Conservation (phyloP, 1,140 invertebrate genomes). For the Aphaenogaster ashmeadi region DNA sequence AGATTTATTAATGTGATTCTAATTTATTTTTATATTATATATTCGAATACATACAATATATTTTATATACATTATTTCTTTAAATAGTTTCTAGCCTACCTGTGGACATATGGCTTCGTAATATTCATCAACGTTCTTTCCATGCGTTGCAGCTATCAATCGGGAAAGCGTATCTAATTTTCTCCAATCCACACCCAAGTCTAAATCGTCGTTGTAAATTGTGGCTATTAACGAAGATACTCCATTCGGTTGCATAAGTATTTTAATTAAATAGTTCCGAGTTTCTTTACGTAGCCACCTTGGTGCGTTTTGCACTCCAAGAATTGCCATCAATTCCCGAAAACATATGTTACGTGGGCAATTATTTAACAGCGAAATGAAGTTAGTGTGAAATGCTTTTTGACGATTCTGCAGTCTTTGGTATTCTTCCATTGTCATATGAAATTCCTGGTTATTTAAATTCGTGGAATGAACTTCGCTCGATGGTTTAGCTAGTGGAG, state of each 20-base stretch:
- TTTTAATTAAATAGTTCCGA: conserved; percentile 88
- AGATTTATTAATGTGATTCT: not conserved
- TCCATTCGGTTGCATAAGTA: conserved; percentile 89
- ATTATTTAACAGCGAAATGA: conserved; percentile 88
- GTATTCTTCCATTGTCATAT: conserved; percentile 86
- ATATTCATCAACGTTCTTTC: conserved; percentile 86
- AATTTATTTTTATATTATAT: not conserved
- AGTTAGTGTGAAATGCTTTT: conserved; percentile 86
- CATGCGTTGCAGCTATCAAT: conserved; percentile 89
- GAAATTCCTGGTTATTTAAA: conserved; percentile 67
- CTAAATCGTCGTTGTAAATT: conserved; percentile 89
- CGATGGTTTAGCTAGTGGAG: conserved; percentile 89
- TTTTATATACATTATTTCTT: not conserved
- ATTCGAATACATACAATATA: not conserved
- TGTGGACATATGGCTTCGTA: conserved; percentile 85
- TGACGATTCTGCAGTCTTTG: conserved; percentile 87
- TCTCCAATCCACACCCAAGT: conserved; percentile 89
- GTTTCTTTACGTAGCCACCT: conserved; percentile 90
- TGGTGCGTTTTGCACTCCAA: conserved; percentile 88
- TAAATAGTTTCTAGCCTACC: conserved; percentile 68
- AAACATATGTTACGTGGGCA: conserved; percentile 89
- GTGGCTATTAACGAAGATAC: conserved; percentile 88
- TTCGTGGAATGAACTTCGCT: not conserved
- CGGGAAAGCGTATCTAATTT: conserved; percentile 90
- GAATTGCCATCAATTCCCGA: conserved; percentile 91